Base-by-base conservation (phyloP, 1,140 invertebrate genomes). In the Mizuhopecten yessoensis region DNA sequence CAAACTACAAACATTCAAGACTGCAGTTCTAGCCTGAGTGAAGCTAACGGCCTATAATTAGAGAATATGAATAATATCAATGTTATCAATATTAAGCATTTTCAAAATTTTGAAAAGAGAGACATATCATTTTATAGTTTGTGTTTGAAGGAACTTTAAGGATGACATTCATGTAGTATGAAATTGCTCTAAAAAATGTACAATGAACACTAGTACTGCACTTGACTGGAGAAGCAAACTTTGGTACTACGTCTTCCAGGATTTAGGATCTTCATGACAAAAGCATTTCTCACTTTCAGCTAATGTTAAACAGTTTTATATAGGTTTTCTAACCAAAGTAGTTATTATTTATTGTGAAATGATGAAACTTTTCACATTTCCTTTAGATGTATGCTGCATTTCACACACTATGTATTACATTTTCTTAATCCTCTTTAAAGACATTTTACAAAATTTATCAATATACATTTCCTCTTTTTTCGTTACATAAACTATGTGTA, bases 401-500 rank as follows among this genome's bases (percentile, higher is more conserved):
- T 39, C 5, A 39, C 5, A 7, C 13, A 75, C 2, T 29, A 75
- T 75, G 11, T 75, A 75, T 75, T 75, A n/a, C 57, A 29, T 29
- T 29, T n/a, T 29, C n/a, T 75, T 75, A 29, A 75, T 29, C 57
- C 57, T n/a, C 3, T 23, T 75, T 75, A 75, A 29, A n/a, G n/a
- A 75, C 57, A 75, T 75, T 75, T 75, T 75, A 29, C 57, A 75
- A 75, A 75, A 29, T 75, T 39, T 75, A 75, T 75, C 29, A 29
- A 75, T 75, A 75, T 75, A 75, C 57, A 75, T 75, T 75, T 75
- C 29, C 57, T n/a, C n/a, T 17, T n/a, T 75, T 75, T 75, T 75
- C 29, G n/a, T 29, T 29, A 75, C 29, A 75, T 75, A 29, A 29
- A 29, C 11, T 11, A 9, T 11, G 45, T 11, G 2, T 20, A 75